Conservation (phyloP, 1,140 invertebrate species). For the Luehdorfia chinensis region DNA sequence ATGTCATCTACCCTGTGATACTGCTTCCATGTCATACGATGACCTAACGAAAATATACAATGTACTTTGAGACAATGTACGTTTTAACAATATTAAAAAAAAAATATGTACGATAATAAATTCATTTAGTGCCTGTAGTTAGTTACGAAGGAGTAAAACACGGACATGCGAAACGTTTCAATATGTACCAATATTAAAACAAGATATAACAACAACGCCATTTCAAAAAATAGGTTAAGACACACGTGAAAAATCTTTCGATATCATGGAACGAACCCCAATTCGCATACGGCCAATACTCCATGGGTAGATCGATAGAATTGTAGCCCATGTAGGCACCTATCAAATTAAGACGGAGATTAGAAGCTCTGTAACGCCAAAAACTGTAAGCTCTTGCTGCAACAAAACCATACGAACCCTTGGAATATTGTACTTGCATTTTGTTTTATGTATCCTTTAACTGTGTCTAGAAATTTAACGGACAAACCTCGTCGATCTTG, state of each 20-base stretch:
- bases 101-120: no score
- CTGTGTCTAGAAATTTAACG: no score
- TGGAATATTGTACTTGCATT: slow-evolving; percentile 59
- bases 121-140: no score
- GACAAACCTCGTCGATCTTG: slow-evolving; percentile 84
- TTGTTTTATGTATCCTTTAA: no score
- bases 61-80: no score
- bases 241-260: slow-evolving; percentile 25
- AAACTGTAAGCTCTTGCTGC: slow-evolving; percentile 78
- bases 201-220: slow-evolving; percentile 3
- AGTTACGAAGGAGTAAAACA: slow-evolving; percentile 12
- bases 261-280: slow-evolving; percentile 72
- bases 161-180: not conserved
- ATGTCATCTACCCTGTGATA: slow-evolving; percentile 87
- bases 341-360: slow-evolving; percentile 58
- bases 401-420: slow-evolving; percentile 64
- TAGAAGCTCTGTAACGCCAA: slow-evolving; percentile 73
- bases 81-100: no score
- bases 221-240: slow-evolving; percentile 28
- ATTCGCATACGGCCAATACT: slow-evolving; percentile 78
- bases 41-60: slow-evolving; percentile 78
- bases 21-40: slow-evolving; percentile 88
- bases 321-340: slow-evolving; percentile 77
- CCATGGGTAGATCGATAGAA: slow-evolving; percentile 74
- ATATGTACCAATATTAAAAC: not conserved